Evolutionary conservation across 2,113 vertebrate species (phyloP).

Genomic region (Eptesicus fuscus): DNA sequence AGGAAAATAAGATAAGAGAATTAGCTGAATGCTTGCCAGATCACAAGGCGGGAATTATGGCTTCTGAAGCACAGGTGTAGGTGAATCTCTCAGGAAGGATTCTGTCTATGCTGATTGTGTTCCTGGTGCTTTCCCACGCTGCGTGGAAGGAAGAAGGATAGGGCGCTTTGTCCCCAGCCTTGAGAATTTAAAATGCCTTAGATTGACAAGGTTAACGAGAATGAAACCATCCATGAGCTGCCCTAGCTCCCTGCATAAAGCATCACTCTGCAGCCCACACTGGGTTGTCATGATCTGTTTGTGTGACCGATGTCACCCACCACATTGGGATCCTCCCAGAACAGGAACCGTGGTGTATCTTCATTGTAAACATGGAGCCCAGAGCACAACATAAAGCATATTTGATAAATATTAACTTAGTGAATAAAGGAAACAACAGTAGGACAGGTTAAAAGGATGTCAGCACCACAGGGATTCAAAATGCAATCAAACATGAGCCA

Average conservation of each 20-base stretch:
- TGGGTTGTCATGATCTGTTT: background rate
- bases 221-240: background rate
- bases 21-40: background rate
- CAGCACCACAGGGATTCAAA: background rate
- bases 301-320: background rate
- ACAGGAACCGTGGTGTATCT: background rate
- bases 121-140: background rate
- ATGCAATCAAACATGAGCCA: background rate
- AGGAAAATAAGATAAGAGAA: background rate
- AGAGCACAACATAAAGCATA: background rate
- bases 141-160: background rate
- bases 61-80: background rate
- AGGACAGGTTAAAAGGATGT: background rate
- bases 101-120: background rate
- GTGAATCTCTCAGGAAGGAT: background rate
- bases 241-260: background rate
- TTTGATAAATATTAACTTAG: background rate
- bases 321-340: background rate
- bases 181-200: background rate
- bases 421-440: background rate
- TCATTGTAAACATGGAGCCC: background rate
- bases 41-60: background rate
- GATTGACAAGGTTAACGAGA: background rate
- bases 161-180: background rate
- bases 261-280: background rate